A percentile compares a stretch with the other conserved stretches of the same genome.
Conservation (phyloP, 2,113 vertebrate genomes). For the Phrynocephalus versicolor region DNA sequence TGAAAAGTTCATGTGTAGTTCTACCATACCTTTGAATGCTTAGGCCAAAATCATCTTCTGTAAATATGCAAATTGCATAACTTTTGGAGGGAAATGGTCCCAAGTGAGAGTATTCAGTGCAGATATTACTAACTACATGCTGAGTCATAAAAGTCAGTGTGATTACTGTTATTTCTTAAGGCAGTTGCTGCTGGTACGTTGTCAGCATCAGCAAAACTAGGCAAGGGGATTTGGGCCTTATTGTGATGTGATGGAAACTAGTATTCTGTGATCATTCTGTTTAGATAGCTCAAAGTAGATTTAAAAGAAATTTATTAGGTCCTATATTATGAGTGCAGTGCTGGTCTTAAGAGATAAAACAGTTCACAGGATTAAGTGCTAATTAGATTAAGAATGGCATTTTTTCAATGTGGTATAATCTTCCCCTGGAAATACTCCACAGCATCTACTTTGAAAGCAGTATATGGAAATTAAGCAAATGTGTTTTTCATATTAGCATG, state of each 20-base stretch:
- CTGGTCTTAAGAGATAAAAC: constrained; percentile 1
- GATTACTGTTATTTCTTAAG: too few species aligned
- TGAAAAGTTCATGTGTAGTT: neutral
- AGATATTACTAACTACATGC: too few species aligned
- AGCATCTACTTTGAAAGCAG: neutral
- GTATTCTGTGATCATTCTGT: neutral
- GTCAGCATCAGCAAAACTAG: too few species aligned
- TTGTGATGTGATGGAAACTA: neutral
- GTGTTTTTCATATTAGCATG: neutral
- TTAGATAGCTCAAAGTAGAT: neutral
- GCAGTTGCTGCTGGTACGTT: too few species aligned
- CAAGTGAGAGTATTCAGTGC: too few species aligned
- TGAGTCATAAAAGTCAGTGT: too few species aligned
- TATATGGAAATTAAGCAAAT: neutral
- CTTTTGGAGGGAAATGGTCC: too few species aligned
- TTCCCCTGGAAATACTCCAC: neutral
- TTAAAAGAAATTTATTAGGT: neutral
- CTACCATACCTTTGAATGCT: neutral
- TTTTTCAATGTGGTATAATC: neutral
- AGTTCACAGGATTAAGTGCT: neutral
- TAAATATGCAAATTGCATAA: too few species aligned
- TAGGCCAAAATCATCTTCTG: neutral
- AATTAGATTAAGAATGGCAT: constrained; percentile 8
- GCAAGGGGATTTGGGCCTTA: too few species aligned
- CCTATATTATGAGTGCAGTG: neutral